Conservation (phyloP, 64 coral and sea anemone genomes). For the Pocillopora verrucosa region DNA sequence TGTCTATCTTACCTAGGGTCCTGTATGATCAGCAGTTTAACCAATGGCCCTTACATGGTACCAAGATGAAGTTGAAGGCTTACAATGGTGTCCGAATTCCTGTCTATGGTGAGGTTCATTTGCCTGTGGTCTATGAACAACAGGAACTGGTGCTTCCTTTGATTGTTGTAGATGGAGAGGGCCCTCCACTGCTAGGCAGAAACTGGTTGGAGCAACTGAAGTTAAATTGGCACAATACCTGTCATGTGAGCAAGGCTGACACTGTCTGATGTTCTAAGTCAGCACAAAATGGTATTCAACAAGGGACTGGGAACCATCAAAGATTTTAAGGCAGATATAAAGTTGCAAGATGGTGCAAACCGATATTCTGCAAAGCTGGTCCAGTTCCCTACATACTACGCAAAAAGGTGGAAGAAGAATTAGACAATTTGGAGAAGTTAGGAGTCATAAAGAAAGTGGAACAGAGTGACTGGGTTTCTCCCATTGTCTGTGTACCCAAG, state of each 20-base stretch:
- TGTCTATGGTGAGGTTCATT: conserved; percentile 11
- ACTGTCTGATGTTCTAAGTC: conserved; percentile 17
- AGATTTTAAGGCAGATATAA: conserved; percentile 22
- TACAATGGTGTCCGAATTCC: neutral
- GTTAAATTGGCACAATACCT: conserved; percentile 25
- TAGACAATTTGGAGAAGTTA: neutral
- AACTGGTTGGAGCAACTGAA: conserved; percentile 41
- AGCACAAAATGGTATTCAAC: neutral
- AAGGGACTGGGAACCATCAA: conserved; percentile 51
- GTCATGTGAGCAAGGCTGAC: conserved; percentile 32
- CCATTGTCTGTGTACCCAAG: conserved; percentile 40
- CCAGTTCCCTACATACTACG: conserved; percentile 7
- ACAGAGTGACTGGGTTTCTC: conserved; percentile 16
- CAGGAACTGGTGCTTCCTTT: neutral
- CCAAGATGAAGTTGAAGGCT: neutral
- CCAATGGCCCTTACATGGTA: neutral
- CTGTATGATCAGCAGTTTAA: conserved; percentile 46
- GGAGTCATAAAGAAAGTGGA: conserved; percentile 33
- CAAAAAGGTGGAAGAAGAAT: conserved; percentile 28
- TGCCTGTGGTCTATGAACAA: conserved; percentile 45
- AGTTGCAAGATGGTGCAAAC: conserved; percentile 18
- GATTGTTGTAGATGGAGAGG: conserved; percentile 19
- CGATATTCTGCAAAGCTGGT: neutral
- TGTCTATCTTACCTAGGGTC: conserved; percentile 24
- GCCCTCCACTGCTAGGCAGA: conserved; percentile 29